Base-by-base conservation (phyloP, 2,113 vertebrate genomes). In the Tetrao urogallus region DNA sequence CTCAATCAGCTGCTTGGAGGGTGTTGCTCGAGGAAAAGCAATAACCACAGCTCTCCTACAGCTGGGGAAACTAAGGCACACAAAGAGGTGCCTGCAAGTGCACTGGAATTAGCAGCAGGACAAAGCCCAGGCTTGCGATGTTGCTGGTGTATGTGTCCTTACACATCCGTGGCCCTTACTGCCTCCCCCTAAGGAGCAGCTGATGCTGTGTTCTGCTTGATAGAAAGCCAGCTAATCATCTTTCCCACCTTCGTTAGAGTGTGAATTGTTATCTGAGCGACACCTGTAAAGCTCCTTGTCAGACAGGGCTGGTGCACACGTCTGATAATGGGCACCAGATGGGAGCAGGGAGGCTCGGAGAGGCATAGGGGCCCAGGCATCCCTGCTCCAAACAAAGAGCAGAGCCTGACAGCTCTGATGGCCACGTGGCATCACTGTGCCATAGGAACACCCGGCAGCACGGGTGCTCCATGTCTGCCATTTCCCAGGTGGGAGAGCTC, bases 221-320 rank as follows among this genome's bases (percentile, higher is more conserved):
- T 86, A 13, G 83, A 88, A 86, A 82, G 83, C 72, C 82, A 89
- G 88, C 92, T 97, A 96, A 97, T 96, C 95, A 94, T 93, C 91
- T 93, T 95, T 96, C 87, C 94, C 89, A 94, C 92, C 92, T 96
- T 92, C 82, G 11, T 63, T 7, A 28, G 94, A 64, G 94, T 95
- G 94, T 94, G 94, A 96, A 94, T 95, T 93, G 64, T 96, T 97
- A 97, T 80, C 90, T 78, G 6, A 13, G 84, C 32, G 86, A 96
- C 97, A 97, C 97, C 96, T 97, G 96, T 72, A 93, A 78, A 56
- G 92, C 90, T 95, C 87, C 92, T 87, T 60, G 95, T 90, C 92
- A 96, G 86, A 78, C 73, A 5, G 34, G 84, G 77, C 88, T 74
- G 91, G 80, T 50, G 89, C 75, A 17, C 61, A 1, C 77, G 3